Evolutionary conservation across 2,888 invertebrate species (phyloP).

Genomic region (Drosophila gaucha): DNA sequence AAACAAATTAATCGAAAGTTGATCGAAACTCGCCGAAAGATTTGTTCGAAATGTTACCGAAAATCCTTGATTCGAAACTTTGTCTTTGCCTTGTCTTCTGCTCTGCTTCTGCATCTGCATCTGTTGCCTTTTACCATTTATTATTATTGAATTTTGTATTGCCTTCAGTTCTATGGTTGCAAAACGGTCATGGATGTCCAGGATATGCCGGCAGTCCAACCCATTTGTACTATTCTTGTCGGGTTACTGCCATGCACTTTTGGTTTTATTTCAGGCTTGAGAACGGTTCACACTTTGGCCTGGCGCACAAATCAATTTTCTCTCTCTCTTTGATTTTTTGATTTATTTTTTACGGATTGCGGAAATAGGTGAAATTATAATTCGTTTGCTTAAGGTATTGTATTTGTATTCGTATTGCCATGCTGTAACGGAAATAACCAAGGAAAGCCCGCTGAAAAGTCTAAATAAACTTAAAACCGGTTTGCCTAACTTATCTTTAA

Average conservation of each 20-base stretch:
- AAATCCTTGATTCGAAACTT: conserved; percentile 74
- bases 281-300: conserved; percentile 86
- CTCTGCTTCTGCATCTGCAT: conserved; percentile 51
- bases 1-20: conserved; percentile 74
- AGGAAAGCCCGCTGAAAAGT: conserved; percentile 64
- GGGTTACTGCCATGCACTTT: conserved; percentile 63
- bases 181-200: conserved; percentile 89
- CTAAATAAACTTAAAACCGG: conserved; percentile 71
- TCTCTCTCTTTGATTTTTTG: conserved; percentile 8
- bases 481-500: conserved; percentile 27
- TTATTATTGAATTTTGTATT: conserved; percentile 82
- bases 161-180: conserved; percentile 91
- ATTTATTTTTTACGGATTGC: conserved; percentile 10
- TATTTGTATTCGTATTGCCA: conserved; percentile 56
- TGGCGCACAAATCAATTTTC: conserved; percentile 51
- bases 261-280: conserved; percentile 91
- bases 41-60: conserved; percentile 75
- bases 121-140: conserved; percentile 18
- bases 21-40: conserved; percentile 74
- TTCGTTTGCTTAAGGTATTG: conserved; percentile 27
- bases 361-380: neutral
- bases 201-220: conserved; percentile 42
- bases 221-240: conserved; percentile 2
- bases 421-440: conserved; percentile 77
- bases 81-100: conserved; percentile 68